Base-by-base conservation (phyloP, 2,113 vertebrate genomes). In the Phaethon lepturus region DNA sequence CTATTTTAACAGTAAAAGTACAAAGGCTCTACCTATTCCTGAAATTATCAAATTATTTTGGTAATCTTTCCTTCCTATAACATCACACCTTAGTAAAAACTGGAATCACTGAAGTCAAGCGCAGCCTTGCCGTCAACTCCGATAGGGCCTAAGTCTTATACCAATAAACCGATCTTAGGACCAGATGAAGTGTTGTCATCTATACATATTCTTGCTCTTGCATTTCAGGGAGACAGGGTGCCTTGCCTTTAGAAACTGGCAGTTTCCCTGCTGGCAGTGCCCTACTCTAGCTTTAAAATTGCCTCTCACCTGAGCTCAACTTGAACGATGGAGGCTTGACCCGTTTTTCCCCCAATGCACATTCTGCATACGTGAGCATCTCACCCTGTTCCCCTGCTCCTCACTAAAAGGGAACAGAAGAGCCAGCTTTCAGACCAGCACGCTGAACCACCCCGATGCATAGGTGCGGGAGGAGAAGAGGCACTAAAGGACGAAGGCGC, bases 321-420 rank as follows among this genome's bases (percentile, higher is more conserved):
- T 33, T 13, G 4, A 64, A 10, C 7, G 1, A 29, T 18, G 10
- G 45, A 15, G 11, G 29, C 40, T 33, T 31, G 40, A 28, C 19
- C 28, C 29, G 10, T 52, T 56, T 47, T 11, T 18, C 19, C 19
- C 19, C 38, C 63, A 63, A 4, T 17, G 8, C 22, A 9, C 3
- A 1, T 16, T 47, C 44, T 76, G 28, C 56, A 8, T 4, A 7
- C 1, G 2, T 6, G 9, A 15, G n/a, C 17, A 19, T 7, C 44
- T 40, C 24, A 3, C 28, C 44, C 33, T 9, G 6, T 28, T 53
- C 31, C 28, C 75, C 20, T 31, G 25, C 58, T 53, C 29, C 35
- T 53, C n/a, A 7, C 12, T 11, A 19, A 24, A 74, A 18, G 14
- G 22, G 10, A 16, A 8, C 14, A 8, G 44, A 20, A 18, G 8